Conservation (phyloP, 2,888 invertebrate species). For the Limenitis camilla region DNA sequence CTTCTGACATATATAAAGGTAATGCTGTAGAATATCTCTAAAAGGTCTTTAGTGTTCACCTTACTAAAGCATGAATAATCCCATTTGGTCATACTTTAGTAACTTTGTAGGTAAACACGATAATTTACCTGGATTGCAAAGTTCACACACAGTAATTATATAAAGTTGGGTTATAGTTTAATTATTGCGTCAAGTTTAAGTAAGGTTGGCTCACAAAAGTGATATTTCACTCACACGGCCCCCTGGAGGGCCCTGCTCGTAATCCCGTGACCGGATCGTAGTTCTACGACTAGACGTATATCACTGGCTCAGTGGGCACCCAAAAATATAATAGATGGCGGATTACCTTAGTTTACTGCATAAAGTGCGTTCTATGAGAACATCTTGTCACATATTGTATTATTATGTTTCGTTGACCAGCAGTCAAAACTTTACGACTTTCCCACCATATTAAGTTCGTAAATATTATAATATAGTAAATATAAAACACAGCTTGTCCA, state of each 20-base stretch:
- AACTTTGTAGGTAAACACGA: neutral
- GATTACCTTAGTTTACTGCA: conserved; percentile 7
- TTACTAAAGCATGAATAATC: neutral
- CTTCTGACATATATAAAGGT: neutral
- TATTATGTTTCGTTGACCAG: neutral
- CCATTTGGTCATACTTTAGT: neutral
- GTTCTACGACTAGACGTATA: conserved; percentile 13
- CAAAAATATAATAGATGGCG: conserved; percentile 10
- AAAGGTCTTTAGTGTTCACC: neutral
- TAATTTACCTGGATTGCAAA: conserved; percentile 5
- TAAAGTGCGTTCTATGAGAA: neutral
- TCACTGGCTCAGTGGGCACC: conserved; percentile 11
- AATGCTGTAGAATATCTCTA: neutral
- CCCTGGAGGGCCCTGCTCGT: conserved; percentile 33
- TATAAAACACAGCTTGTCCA: too few relatives aligned
- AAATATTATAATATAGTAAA: too few relatives aligned
- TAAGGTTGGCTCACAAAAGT: conserved; percentile 19
- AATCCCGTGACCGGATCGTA: conserved; percentile 15
- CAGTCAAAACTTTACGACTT: neutral
- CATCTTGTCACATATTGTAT: neutral
- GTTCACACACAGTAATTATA: conserved; percentile 2
- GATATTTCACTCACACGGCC: conserved; percentile 42
- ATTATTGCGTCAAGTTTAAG: conserved; percentile 16
- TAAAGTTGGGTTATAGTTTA: conserved; percentile 12
- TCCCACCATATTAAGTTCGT: too few relatives aligned